Evolutionary conservation across 2,888 invertebrate species (phyloP).

Genomic region (Apodemia mormo): DNA sequence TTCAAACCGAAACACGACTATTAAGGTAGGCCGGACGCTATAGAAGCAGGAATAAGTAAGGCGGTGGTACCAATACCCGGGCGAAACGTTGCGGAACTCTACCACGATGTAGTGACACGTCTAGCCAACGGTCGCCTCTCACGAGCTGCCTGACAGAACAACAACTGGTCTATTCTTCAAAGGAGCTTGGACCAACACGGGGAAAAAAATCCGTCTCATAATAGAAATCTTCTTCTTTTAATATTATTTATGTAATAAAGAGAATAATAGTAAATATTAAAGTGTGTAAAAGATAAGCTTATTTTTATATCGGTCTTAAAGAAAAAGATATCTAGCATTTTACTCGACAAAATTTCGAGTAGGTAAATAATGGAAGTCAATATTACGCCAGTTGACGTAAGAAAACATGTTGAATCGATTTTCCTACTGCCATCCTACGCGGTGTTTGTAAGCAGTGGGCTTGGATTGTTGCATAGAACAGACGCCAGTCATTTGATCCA

Average conservation of each 20-base stretch:
- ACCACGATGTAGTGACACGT: too few relatives aligned
- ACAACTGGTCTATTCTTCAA: too few relatives aligned
- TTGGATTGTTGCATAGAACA: slow-evolving; percentile 32
- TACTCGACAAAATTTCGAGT: not conserved
- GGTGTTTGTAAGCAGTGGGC: slow-evolving; percentile 29
- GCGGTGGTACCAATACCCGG: too few relatives aligned
- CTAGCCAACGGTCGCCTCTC: too few relatives aligned
- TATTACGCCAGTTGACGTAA: slow-evolving; percentile 36
- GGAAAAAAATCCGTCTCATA: too few relatives aligned
- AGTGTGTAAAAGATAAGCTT: not conserved
- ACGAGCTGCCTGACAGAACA: too few relatives aligned
- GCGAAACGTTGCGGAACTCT: too few relatives aligned
- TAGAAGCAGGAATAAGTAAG: too few relatives aligned
- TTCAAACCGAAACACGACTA: too few relatives aligned
- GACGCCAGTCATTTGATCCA: slow-evolving; percentile 18
- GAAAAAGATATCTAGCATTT: not conserved
- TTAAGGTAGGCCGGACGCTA: too few relatives aligned
- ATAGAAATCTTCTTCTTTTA: not conserved
- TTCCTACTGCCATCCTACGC: slow-evolving; percentile 32
- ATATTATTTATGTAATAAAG: not conserved
- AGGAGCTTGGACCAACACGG: too few relatives aligned
- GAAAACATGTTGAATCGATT: slow-evolving; percentile 34
- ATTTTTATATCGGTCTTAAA: not conserved
- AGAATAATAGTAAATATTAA: not conserved
- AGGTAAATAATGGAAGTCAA: slow-evolving; percentile 4